Conservation (phyloP, 2,888 invertebrate species). For the Gonocerus acuteangulatus region DNA sequence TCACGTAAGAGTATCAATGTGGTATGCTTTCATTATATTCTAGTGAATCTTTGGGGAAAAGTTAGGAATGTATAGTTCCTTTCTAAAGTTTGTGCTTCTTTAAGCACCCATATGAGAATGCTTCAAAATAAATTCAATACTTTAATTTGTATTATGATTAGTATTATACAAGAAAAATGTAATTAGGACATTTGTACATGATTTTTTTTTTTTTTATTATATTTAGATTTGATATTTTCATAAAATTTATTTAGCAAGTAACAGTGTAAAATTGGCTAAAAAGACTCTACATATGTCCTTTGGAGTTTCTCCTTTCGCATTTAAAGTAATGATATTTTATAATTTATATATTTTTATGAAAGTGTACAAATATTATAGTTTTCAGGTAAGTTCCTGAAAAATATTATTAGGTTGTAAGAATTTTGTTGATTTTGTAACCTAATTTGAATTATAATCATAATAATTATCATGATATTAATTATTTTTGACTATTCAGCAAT, state of each 20-base stretch:
- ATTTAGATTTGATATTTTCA: not conserved
- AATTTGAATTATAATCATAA: not conserved
- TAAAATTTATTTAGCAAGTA: not conserved
- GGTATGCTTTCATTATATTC: too few species aligned
- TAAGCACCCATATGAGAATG: too few species aligned
- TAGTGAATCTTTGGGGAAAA: too few species aligned
- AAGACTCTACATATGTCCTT: not conserved
- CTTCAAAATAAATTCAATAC: too few species aligned
- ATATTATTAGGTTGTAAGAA: not conserved
- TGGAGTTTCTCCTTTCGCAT: not conserved
- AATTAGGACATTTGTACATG: not conserved
- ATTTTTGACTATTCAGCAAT: not conserved
- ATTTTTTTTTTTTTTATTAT: not conserved
- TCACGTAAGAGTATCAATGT: too few species aligned
- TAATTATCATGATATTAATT: not conserved
- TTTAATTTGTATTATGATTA: slow-evolving; percentile 21
- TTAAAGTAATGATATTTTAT: slow-evolving; percentile 20
- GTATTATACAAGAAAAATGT: not conserved
- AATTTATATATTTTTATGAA: slow-evolving; percentile 26
- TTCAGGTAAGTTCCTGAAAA: not conserved
- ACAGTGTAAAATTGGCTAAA: not conserved
- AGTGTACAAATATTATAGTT: slow-evolving; percentile 21
- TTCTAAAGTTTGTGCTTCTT: too few species aligned
- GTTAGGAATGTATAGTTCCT: too few species aligned
- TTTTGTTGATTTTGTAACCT: not conserved